A percentile compares a stretch with the other conserved stretches of the same genome.
Conservation (phyloP, 2,888 invertebrate genomes). For the Hypselothyrea guttata region DNA sequence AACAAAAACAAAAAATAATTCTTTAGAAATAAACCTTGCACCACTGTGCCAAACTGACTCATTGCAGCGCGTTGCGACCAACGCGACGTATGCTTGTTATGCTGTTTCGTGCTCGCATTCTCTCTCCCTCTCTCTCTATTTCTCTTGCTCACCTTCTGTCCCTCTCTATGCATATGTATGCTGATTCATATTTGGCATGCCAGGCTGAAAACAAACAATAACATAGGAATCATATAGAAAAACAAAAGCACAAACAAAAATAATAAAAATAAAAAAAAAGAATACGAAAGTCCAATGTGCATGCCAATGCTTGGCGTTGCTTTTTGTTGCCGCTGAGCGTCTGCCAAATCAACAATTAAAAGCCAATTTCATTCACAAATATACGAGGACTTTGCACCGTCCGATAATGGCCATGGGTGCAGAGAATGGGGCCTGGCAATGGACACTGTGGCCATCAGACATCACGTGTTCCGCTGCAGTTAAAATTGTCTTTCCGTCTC, state of each 20-base stretch:
- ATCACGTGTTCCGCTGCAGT: constrained; percentile 31
- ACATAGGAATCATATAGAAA: constrained; percentile 24
- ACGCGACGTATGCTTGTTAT: constrained; percentile 44
- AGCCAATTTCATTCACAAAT: constrained; percentile 67
- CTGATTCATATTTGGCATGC: constrained; percentile 39
- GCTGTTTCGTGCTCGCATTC: neutral
- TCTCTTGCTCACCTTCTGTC: constrained; percentile 2
- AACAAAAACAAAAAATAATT: no score
- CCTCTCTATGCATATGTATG: neutral
- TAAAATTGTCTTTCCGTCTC: constrained; percentile 19
- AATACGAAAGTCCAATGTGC: constrained; percentile 47
- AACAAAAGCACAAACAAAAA: constrained; percentile 21
- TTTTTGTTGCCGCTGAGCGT: constrained; percentile 21
- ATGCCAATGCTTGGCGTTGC: constrained; percentile 38
- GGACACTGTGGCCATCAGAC: constrained; percentile 15
- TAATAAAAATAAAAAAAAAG: constrained; percentile 5
- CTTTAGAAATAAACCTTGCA: no score
- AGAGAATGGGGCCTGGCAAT: no score
- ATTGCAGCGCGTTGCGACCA: constrained; percentile 34
- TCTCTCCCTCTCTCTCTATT: neutral
- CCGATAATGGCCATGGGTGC: constrained; percentile 15
- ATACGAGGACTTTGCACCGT: constrained; percentile 26
- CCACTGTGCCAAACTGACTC: constrained; percentile 46
- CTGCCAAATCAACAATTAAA: constrained; percentile 64
- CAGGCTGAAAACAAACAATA: constrained; percentile 39